These are phyloP conservation scores for Idaea straminata DNA, from an alignment of 2,888 invertebrate genomes.

Conservation along the genomic window DNA sequence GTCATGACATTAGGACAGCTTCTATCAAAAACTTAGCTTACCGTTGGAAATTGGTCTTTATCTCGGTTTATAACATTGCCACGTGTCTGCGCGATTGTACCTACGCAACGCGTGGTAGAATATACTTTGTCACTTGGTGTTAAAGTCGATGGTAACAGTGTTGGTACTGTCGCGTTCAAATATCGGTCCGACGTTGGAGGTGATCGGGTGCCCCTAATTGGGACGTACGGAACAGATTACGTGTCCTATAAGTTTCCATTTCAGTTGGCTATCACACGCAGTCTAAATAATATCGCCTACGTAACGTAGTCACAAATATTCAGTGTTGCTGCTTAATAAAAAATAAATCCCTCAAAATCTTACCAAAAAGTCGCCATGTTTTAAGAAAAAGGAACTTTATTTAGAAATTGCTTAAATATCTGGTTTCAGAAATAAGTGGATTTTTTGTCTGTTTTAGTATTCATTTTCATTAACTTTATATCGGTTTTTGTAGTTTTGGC, in stretches of 20 bases:
- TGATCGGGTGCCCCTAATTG: background rate
- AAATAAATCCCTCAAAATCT: no score
- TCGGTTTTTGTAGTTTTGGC: no score
- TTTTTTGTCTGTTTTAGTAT: no score
- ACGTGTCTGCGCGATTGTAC: background rate
- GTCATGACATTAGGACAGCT: background rate
- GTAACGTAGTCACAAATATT: background rate
- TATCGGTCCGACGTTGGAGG: background rate
- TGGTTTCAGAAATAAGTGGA: background rate
- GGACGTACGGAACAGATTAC: background rate
- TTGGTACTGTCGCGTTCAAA: background rate
- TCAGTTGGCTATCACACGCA: background rate
- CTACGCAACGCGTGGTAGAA: background rate
- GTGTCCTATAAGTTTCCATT: background rate
- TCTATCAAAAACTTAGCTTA: background rate
- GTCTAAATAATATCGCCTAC: background rate
- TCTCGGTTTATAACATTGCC: background rate
- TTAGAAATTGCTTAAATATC: no score
- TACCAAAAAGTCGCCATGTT: no score
- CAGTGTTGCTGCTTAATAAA: no score
- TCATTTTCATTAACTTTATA: no score
- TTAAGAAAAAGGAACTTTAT: no score
- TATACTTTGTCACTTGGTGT: background rate
- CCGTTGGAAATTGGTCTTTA: constrained; percentile 1
- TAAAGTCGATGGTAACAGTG: background rate